These are phyloP conservation scores for Sinhomidia bicolor DNA, from an alignment of 2,888 invertebrate species.

Conservation along the genomic window DNA sequence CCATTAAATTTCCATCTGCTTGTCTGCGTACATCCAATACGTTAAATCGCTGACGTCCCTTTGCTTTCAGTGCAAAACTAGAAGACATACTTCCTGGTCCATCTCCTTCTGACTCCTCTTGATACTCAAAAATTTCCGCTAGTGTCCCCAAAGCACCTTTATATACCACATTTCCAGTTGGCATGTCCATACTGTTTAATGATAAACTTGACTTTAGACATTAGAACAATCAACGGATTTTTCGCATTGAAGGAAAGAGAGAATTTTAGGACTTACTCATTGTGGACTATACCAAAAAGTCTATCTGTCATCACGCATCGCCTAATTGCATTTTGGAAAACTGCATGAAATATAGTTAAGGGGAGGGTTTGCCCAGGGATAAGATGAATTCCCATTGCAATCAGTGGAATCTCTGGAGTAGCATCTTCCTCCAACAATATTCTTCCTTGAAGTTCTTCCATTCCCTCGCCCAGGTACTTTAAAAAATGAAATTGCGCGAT, in stretches of 20 bases:
- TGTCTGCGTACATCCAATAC: conserved; percentile 83
- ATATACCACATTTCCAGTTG: conserved; percentile 66
- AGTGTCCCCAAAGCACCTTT: conserved; percentile 84
- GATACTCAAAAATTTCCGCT: conserved; percentile 86
- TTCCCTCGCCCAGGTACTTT: conserved; percentile 85
- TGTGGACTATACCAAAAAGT: conserved; percentile 86
- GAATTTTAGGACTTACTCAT: conserved; percentile 81
- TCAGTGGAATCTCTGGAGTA: conserved; percentile 84
- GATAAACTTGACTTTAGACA: neutral
- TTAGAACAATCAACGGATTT: neutral
- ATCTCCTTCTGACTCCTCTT: conserved; percentile 82
- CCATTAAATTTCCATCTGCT: conserved; percentile 83
- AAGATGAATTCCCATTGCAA: conserved; percentile 86
- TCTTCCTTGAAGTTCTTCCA: conserved; percentile 86
- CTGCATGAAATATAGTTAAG: conserved; percentile 85
- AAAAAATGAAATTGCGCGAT: neutral
- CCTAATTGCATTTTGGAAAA: conserved; percentile 85
- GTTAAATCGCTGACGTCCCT: conserved; percentile 89
- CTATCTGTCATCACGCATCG: conserved; percentile 85
- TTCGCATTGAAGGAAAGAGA: no score
- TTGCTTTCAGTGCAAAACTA: conserved; percentile 85
- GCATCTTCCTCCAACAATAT: conserved; percentile 85
- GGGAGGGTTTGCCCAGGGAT: conserved; percentile 92
- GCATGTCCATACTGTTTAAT: conserved; percentile 64
- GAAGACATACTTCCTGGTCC: conserved; percentile 51